phyloP scores from a whole-genome alignment of 2,797 vertebrate genomes.

The Nannoperca australis region DNA sequence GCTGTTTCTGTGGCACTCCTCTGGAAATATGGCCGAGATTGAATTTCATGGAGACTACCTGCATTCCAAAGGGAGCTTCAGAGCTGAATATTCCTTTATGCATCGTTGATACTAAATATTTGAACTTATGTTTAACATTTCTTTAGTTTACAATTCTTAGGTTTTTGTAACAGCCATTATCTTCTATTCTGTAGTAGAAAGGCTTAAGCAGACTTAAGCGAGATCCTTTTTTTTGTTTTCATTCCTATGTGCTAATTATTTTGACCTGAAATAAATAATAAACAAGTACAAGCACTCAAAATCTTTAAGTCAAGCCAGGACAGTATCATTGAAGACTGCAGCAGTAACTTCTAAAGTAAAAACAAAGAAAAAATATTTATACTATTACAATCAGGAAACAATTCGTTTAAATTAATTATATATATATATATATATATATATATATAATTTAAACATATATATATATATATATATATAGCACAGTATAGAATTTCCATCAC shows the following conservation, averaged over 20 bases:
- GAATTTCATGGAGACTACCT: slow-evolving; percentile 93
- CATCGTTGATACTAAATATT: slow-evolving; percentile 43
- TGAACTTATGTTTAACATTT: slow-evolving; percentile 20
- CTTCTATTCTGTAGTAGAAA: slow-evolving; percentile 29
- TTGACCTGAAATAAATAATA: slow-evolving; percentile 52
- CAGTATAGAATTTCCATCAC: slow-evolving; percentile 50
- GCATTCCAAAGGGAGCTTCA: slow-evolving; percentile 83
- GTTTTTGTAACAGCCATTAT: slow-evolving; percentile 29
- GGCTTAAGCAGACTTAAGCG: neutral
- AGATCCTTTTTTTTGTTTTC: slow-evolving; percentile 9
- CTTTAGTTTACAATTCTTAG: slow-evolving; percentile 5
- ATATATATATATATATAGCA: neutral
- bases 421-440: slow-evolving; percentile 2
- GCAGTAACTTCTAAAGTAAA: slow-evolving; percentile 16
- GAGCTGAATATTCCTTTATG: slow-evolving; percentile 88
- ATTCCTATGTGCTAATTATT: slow-evolving; percentile 26
- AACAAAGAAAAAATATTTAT: slow-evolving; percentile 28
- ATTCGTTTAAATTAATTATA: slow-evolving; percentile 25
- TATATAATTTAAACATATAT: too few relatives aligned
- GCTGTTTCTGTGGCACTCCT: slow-evolving; percentile 92
- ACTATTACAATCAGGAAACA: slow-evolving; percentile 20
- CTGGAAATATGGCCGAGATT: slow-evolving; percentile 92
- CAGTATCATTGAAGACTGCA: slow-evolving; percentile 16
- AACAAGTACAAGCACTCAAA: slow-evolving; percentile 45
- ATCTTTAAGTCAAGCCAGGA: slow-evolving; percentile 36